A percentile compares a stretch with the other conserved stretches of the same genome.
phyloP scores from a whole-genome alignment of 2,113 vertebrate genomes.

The Prunella himalayana region DNA sequence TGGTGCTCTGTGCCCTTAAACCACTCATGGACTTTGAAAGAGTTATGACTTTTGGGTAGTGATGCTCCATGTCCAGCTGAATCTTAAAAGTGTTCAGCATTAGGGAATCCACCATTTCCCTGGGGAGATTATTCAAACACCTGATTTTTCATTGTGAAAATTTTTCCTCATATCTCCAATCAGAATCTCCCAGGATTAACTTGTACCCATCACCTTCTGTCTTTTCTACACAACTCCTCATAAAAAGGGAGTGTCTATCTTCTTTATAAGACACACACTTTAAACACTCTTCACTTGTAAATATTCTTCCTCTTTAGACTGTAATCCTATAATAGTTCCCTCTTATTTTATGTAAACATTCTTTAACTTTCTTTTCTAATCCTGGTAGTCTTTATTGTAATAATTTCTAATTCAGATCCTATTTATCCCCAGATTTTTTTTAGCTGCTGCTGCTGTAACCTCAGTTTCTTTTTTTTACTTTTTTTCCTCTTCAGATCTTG shows the following conservation, averaged over 20 bases:
- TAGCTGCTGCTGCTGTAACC: background rate
- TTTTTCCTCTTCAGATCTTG: background rate
- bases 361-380: background rate
- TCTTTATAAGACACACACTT: background rate
- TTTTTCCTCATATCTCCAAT: background rate
- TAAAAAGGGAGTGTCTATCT: background rate
- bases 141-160: background rate
- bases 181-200: background rate
- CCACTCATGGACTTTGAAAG: background rate
- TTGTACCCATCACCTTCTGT: background rate
- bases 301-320: background rate
- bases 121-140: background rate
- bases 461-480: background rate
- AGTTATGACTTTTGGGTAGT: background rate
- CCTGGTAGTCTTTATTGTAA: background rate
- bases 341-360: background rate
- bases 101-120: background rate
- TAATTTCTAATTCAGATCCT: background rate
- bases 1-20: background rate
- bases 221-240: accelerated
- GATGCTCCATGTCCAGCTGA: background rate
- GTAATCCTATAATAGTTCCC: background rate
- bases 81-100: background rate
- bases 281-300: background rate
- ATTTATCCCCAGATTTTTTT: background rate